Evolutionary conservation across 2,888 invertebrate species (phyloP).

Genomic region (Leistus spinibarbis): DNA sequence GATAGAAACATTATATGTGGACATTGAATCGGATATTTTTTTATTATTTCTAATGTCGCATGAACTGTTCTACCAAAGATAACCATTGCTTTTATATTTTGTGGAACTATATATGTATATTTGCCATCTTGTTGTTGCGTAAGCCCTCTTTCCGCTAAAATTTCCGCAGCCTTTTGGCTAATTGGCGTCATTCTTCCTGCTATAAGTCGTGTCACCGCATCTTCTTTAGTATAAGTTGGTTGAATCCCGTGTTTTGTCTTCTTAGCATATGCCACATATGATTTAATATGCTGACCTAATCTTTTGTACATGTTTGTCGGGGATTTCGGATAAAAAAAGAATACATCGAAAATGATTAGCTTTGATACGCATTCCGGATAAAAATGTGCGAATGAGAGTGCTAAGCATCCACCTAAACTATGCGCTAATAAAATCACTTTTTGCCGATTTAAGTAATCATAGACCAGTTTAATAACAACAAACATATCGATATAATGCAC

Average conservation of each 20-base stretch:
- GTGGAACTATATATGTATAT: slow-evolving; percentile 64
- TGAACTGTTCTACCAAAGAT: slow-evolving; percentile 53
- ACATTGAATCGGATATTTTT: slow-evolving; percentile 42
- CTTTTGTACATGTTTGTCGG: neutral
- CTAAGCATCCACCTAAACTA: slow-evolving; percentile 58
- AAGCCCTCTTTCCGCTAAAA: slow-evolving; percentile 59
- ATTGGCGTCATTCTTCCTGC: slow-evolving; percentile 55
- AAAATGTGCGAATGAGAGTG: slow-evolving; percentile 47
- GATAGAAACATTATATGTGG: slow-evolving; percentile 45
- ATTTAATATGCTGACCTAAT: neutral
- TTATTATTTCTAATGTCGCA: slow-evolving; percentile 51
- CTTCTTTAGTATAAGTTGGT: slow-evolving; percentile 57
- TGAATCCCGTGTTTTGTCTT: slow-evolving; percentile 41
- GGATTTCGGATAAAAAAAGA: slow-evolving; percentile 42
- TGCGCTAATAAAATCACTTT: slow-evolving; percentile 47
- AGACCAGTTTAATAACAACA: slow-evolving; percentile 43
- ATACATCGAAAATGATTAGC: slow-evolving; percentile 53
- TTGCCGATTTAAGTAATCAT: slow-evolving; percentile 38
- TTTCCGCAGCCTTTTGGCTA: slow-evolving; percentile 57
- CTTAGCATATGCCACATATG: neutral
- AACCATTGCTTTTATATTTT: slow-evolving; percentile 56
- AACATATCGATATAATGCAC: slow-evolving; percentile 50
- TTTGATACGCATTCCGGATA: slow-evolving; percentile 52
- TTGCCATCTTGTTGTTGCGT: slow-evolving; percentile 54
- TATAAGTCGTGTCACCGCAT: slow-evolving; percentile 59